Base-by-base conservation (phyloP, 2,888 invertebrate species). In the Biston stratarius region DNA sequence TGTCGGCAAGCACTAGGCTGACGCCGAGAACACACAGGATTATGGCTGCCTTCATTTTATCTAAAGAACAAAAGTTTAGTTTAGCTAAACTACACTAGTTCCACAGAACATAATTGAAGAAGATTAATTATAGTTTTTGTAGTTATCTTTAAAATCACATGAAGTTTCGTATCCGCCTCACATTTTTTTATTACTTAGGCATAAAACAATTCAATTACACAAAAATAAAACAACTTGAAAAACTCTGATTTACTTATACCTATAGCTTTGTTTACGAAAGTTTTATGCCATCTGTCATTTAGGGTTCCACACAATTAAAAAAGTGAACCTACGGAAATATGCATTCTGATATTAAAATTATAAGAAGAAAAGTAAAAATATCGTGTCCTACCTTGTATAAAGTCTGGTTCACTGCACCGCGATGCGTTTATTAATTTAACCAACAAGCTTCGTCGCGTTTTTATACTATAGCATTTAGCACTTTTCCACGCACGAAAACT, bases 1-100 rank as follows among this genome's bases (percentile, higher is more conserved):
- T 61, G 0, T 52, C 47, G 0, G 47, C 57, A 1, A 69, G 73
- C 10, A 78, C 78, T 12, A 75, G 48, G 2, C 77, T 74, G 10
- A 82, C 44, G 2, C 81, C 84, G 24, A 91, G 72, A 51, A 89
- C 65, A 69, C 83, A 84, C 14, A 86, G 3, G 9, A 65, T 47
- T 11, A 68, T 49, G 8, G 12, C 64, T 49, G 24, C 60, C 58
- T 71, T 74, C 73, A 71, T 74, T 15, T 47, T 45, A 57, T 53
- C 68, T 68, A 61, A 33, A 82, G 83, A n/a, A n/a, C 12, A 44
- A n/a, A 12, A 8, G 38, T 6, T 5, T 5, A 38, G 8, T 0
- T 38, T 38, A 8, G 36, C 36, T 7, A 7, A 36, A 38, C 9
- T 24, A 24, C 24, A 47, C 15, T 36, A 36, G 38, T 52, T 52